phyloP scores from a whole-genome alignment of 1,140 invertebrate species.

The Stenopsyche tienmushanensis region DNA sequence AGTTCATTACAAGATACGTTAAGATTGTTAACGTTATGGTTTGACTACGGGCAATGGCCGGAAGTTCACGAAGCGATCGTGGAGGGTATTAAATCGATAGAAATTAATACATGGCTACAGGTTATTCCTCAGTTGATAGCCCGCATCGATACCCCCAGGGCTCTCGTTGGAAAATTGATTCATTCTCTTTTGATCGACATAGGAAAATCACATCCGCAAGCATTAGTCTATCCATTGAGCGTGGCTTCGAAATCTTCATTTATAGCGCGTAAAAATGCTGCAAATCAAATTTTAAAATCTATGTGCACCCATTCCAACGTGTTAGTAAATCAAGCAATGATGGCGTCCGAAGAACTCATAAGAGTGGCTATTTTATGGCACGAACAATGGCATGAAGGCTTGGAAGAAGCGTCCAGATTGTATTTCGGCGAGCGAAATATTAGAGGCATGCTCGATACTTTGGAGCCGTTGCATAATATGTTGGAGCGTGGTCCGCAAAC shows the following conservation, averaged over 20 bases:
- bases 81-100: constrained; percentile 89
- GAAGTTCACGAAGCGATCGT: constrained; percentile 92
- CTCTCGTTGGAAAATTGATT: constrained; percentile 85
- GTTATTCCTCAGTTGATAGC: constrained; percentile 99
- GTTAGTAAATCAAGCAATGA: constrained; percentile 90
- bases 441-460: constrained; percentile 91
- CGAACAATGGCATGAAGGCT: constrained; percentile 97
- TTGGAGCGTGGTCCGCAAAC: constrained; percentile 93
- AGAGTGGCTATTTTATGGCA: constrained; percentile 99
- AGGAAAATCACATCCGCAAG: constrained; percentile 86
- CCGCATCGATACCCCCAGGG: constrained; percentile 90
- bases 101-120: constrained; percentile 98
- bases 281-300: constrained; percentile 91
- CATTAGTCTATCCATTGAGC: constrained; percentile 95
- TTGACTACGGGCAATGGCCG: constrained; percentile 90
- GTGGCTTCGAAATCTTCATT: constrained; percentile 96
- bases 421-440: constrained; percentile 96
- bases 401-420: constrained; percentile 95
- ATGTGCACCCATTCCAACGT: constrained; percentile 93
- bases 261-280: constrained; percentile 80
- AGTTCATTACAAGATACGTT: constrained; percentile 98
- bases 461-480: constrained; percentile 94
- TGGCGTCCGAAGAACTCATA: constrained; percentile 96
- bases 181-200: constrained; percentile 94
- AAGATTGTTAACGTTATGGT: constrained; percentile 89